phyloP scores from a whole-genome alignment of 2,888 invertebrate species.

The Cantharis nigra region DNA sequence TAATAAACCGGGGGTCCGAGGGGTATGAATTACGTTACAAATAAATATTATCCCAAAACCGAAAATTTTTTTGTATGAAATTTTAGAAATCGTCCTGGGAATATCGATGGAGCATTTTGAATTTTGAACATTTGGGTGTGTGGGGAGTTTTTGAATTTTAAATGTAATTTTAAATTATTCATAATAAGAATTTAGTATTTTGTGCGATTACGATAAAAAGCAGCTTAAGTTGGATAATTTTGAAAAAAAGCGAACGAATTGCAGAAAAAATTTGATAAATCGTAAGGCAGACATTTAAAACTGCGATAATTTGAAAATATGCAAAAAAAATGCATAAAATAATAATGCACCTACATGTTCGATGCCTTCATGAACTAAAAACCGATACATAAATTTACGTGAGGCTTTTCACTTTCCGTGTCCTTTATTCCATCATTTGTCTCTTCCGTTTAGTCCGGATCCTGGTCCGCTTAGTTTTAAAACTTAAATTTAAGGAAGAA shows the following conservation, averaged over 20 bases:
- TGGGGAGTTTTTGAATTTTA: background rate
- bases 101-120: background rate
- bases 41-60: too few relatives aligned
- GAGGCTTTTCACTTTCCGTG: constrained; percentile 9
- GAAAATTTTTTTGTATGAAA: too few relatives aligned
- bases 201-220: background rate
- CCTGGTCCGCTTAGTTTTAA: constrained; percentile 55
- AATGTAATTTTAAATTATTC: background rate
- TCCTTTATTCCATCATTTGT: constrained; percentile 18
- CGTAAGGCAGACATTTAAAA: background rate
- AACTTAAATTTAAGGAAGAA: constrained; percentile 57
- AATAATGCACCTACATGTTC: background rate
- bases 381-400: constrained; percentile 4
- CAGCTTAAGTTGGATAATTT: background rate
- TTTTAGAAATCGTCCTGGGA: too few relatives aligned
- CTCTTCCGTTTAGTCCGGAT: constrained; percentile 25
- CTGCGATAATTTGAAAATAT: background rate
- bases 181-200: background rate
- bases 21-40: too few relatives aligned
- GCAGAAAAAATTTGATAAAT: background rate
- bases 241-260: background rate
- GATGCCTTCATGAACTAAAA: background rate
- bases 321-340: constrained; percentile 7
- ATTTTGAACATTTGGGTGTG: background rate
- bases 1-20: too few relatives aligned